Conservation (phyloP, 2,888 invertebrate genomes). For the Noctua janthina region DNA sequence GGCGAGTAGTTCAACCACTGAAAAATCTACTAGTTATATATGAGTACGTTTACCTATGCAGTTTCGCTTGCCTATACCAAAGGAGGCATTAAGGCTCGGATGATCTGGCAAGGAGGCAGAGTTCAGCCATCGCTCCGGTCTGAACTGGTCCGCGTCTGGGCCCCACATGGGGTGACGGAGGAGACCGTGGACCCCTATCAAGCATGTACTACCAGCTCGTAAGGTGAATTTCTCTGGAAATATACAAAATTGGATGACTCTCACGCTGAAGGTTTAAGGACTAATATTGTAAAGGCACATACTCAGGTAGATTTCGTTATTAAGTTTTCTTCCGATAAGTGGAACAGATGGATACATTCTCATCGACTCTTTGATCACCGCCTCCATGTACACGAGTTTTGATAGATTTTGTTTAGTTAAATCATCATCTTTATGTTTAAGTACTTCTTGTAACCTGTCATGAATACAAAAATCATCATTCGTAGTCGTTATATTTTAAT, state of each 20-base stretch:
- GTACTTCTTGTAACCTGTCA: conserved; percentile 41
- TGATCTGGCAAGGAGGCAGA: conserved; percentile 70
- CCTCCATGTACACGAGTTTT: conserved; percentile 45
- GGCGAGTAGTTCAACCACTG: too few species aligned
- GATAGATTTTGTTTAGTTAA: conserved; percentile 35
- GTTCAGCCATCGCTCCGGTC: conserved; percentile 78
- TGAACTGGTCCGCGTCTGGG: conserved; percentile 74
- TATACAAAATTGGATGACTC: not conserved
- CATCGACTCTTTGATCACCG: conserved; percentile 53
- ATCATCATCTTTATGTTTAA: conserved; percentile 25
- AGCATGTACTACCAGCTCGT: conserved; percentile 70
- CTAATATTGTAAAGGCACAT: conserved; percentile 2
- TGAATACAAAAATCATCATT: not conserved
- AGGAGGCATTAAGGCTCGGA: conserved; percentile 71
- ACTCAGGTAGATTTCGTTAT: conserved; percentile 47
- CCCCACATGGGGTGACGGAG: conserved; percentile 78
- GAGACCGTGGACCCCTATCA: conserved; percentile 73
- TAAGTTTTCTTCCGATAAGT: conserved; percentile 24
- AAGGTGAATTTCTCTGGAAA: conserved; percentile 51
- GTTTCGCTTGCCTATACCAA: conserved; percentile 76
- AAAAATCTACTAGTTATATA: too few species aligned
- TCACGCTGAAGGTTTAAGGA: not conserved
- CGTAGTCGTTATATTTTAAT: not conserved
- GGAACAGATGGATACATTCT: conserved; percentile 51
- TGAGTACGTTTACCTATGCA: conserved; percentile 73